Base-by-base conservation (phyloP, 2,888 invertebrate species). In the Clivina fossor region DNA sequence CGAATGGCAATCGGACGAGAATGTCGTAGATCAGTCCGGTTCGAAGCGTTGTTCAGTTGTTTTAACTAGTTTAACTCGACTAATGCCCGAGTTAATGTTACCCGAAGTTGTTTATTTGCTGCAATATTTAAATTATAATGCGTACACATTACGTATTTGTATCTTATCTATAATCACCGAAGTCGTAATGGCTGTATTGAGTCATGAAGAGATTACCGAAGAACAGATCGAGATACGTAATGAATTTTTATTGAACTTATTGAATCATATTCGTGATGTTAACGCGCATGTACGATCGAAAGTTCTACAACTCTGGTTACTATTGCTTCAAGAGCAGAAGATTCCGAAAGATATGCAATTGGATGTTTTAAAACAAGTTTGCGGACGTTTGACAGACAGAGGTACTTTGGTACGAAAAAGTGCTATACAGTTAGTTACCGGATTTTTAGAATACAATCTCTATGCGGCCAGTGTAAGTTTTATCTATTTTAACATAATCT, bases 231-330 rank as follows among this genome's bases (percentile, higher is more conserved):
- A 79, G 37, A 80, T 81, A 38, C 79, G 93, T 2, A 89, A 94
- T 69, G 85, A 88, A 64, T 87, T 93, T 66, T 78, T 96, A 2
- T 85, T 88, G 50, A 82, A 84, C 67, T 73, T 96, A 11, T 79
- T 86, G 65, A 88, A 90, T 32, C 95, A 96, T 69, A 80, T 94
- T 49, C 82, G 86, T 61, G 97, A 98, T 69, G 72, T 80, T 2
- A 86, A 93, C 41, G 90, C 93, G 0, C 88, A 88, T 68, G 94
- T 94, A 0, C 78, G 97, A 18, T 85, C 90, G 18, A 92, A 89
- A 77, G 88, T 86, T 56, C 77, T 96, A 28, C 88, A 93, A 69
- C 84, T 90, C 59, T 93, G 92, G 90, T 80, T 83, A 61, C 80
- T 82, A 40, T 78, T 97, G 56, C 88, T 90, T 64, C 81, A 84